phyloP scores from a whole-genome alignment of 1,140 invertebrate genomes.

The Diplogasteroides magnus region DNA sequence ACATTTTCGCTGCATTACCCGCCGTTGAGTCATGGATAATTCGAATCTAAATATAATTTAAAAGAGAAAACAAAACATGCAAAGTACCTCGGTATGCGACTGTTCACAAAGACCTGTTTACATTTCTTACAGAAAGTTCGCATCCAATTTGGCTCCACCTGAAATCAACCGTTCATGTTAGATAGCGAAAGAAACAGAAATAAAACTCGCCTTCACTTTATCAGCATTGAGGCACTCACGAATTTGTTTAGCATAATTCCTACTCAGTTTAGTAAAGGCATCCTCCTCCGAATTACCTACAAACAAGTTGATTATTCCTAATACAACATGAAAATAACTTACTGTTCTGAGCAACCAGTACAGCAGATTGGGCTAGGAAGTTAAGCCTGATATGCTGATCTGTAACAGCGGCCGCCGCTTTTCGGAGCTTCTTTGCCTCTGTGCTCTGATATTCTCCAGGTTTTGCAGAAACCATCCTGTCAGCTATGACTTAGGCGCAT shows the following conservation, averaged over 20 bases:
- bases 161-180: too few species aligned
- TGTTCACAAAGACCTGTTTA: slow-evolving; percentile 21
- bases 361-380: slow-evolving; percentile 5
- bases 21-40: slow-evolving; percentile 7
- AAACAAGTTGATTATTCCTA: neutral
- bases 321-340: neutral
- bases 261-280: slow-evolving; percentile 21
- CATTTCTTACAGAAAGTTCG: slow-evolving; percentile 28
- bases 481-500: too few species aligned
- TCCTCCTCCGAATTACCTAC: slow-evolving; percentile 12
- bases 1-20: slow-evolving; percentile 14
- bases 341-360: slow-evolving; percentile 3
- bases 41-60: slow-evolving; percentile 16
- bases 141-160: slow-evolving; percentile 15
- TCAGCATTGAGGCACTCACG: slow-evolving; percentile 22
- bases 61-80: neutral
- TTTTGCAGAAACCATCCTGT: too few species aligned
- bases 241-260: slow-evolving; percentile 15
- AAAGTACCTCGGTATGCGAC: slow-evolving; percentile 3
- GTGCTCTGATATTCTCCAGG: neutral
- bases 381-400: slow-evolving; percentile 9
- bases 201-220: too few species aligned
- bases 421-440: slow-evolving; percentile 9
- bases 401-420: neutral
- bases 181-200: too few species aligned